phyloP scores from a whole-genome alignment of 2,888 invertebrate species.

The Stictocephala bisonia region DNA sequence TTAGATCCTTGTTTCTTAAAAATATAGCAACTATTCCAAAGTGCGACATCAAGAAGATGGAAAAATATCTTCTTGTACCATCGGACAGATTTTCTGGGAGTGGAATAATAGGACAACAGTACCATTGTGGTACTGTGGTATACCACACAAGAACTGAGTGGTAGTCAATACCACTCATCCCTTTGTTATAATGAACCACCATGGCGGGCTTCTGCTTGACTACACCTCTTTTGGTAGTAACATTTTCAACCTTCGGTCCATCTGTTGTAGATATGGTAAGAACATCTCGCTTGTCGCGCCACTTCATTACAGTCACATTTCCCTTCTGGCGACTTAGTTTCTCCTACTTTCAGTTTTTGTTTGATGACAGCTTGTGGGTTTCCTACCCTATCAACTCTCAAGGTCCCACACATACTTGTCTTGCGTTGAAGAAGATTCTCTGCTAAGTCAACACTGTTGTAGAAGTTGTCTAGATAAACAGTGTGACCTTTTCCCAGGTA shows the following conservation, averaged over 20 bases:
- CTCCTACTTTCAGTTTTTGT: background rate
- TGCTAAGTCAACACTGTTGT: constrained; percentile 23
- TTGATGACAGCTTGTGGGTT: constrained; percentile 21
- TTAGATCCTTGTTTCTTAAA: constrained; percentile 16
- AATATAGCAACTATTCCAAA: constrained; percentile 36
- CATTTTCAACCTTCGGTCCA: constrained; percentile 22
- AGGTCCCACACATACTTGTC: constrained; percentile 20
- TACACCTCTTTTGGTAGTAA: constrained; percentile 28
- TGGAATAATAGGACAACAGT: constrained; percentile 33
- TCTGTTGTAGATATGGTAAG: constrained; percentile 32
- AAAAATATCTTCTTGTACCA: constrained; percentile 46
- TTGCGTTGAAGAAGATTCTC: background rate
- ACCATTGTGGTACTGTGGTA: too few species aligned
- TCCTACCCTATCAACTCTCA: background rate
- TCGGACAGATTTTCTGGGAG: constrained; percentile 38
- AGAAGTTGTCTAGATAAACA: constrained; percentile 6
- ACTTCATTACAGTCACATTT: constrained; percentile 36
- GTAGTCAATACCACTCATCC: constrained; percentile 44
- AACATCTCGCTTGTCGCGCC: constrained; percentile 36
- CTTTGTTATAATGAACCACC: constrained; percentile 32
- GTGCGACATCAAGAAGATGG: constrained; percentile 31
- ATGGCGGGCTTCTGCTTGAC: constrained; percentile 10
- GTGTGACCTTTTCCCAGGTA: constrained; percentile 9
- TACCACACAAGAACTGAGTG: constrained; percentile 21
- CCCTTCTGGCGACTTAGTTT: constrained; percentile 10